phyloP scores from a whole-genome alignment of 2,797 vertebrate genomes.

The Spheniscus humboldti region DNA sequence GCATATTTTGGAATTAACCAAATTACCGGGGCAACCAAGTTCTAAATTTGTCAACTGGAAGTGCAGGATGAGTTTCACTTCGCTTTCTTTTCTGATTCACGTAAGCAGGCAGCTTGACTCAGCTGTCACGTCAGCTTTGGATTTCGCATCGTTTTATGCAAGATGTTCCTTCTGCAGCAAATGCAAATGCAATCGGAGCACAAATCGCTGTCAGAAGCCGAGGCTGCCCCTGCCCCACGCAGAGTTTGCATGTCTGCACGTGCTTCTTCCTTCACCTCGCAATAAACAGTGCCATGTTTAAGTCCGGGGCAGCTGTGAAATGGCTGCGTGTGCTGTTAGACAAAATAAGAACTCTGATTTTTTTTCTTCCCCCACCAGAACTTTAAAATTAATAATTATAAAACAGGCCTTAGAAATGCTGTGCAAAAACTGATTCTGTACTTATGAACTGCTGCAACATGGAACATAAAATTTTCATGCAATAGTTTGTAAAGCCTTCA shows the following conservation, averaged over 20 bases:
- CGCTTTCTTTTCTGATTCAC: background rate
- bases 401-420: background rate
- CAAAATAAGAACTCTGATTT: background rate
- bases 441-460: background rate
- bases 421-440: background rate
- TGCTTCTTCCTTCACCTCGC: fast-evolving
- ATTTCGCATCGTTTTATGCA: background rate
- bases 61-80: background rate
- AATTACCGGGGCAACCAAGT: background rate
- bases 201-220: background rate
- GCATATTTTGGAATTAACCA: background rate
- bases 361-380: too few species aligned
- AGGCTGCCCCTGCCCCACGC: background rate
- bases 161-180: background rate
- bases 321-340: background rate
- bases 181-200: background rate
- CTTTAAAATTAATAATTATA: background rate
- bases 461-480: background rate
- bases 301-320: background rate
- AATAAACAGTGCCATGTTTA: background rate
- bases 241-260: fast-evolving
- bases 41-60: background rate
- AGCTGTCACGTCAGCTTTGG: background rate
- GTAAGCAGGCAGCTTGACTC: background rate
- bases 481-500: background rate